phyloP scores from a whole-genome alignment of 2,888 invertebrate species.

The Sisyra nigra region DNA sequence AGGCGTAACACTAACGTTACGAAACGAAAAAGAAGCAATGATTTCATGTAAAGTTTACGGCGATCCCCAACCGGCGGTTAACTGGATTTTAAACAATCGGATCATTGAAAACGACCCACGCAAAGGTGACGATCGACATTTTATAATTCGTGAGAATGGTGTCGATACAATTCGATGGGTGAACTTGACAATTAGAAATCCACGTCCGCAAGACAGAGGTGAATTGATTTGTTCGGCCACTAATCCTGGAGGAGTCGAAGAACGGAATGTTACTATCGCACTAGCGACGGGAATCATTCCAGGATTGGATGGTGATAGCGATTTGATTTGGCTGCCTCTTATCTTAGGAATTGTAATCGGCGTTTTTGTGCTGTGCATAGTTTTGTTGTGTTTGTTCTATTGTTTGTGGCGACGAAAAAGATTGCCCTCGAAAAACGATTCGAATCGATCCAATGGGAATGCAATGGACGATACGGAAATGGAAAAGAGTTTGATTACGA shows the following conservation, averaged over 20 bases:
- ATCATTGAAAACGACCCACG: conserved; percentile 35
- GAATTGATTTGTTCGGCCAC: conserved; percentile 57
- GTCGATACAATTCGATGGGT: conserved; percentile 38
- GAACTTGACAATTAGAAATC: conserved; percentile 35
- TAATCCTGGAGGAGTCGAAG: conserved; percentile 65
- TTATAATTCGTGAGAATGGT: conserved; percentile 26
- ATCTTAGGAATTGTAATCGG: conserved; percentile 31
- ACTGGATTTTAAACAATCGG: conserved; percentile 53
- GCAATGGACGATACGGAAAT: conserved; percentile 66
- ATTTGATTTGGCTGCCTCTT: conserved; percentile 25
- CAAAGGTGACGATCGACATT: conserved; percentile 33
- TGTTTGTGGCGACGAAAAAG: conserved; percentile 38
- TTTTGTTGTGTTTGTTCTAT: conserved; percentile 14
- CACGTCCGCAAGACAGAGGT: conserved; percentile 31
- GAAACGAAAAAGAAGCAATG: conserved; percentile 44
- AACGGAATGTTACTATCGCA: conserved; percentile 47
- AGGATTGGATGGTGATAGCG: conserved; percentile 11
- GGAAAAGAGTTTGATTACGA: conserved; percentile 69
- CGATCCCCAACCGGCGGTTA: conserved; percentile 58
- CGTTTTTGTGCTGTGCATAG: conserved; percentile 29
- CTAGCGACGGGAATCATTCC: conserved; percentile 14
- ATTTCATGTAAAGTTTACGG: conserved; percentile 60
- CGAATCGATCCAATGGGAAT: conserved; percentile 44
- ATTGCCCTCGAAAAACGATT: conserved; percentile 39
- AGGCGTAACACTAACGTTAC: conserved; percentile 38